Evolutionary conservation across 2,113 vertebrate genomes (phyloP), one percentile per base, ranked within the genome.

Genomic region (Otus sunia): DNA sequence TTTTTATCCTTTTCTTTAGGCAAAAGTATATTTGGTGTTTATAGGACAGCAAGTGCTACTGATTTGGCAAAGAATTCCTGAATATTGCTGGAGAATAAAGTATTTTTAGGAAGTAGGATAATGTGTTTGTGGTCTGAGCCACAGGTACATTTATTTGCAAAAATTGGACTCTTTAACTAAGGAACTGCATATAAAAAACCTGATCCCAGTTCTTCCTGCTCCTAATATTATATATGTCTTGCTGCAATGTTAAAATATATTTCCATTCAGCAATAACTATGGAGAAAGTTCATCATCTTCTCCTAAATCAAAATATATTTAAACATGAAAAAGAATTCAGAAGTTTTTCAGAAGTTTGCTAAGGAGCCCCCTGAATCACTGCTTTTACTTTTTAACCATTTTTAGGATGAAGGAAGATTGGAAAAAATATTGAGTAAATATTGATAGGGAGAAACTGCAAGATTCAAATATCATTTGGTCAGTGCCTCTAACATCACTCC

Each of bases 261-360:
- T 74, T 75, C 37, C 17, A 47, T 68, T 90, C 18, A 77, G 14
- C 34, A 58, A 14, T 76, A 63, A 32, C 11, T 49, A 9, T 79
- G 29, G 29, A 72, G 34, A 66, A 78, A 95, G 20, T 49, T 67
- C 25, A 67, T 30, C 34, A 58, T 45, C 8, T 71, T 55, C 41
- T 49, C 5, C 59, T 45, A 63, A 55, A 15, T 0, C 6, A 5
- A 82, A 92, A 59, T 41, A 12, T 11, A 1, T 21, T 76, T 82
- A 32, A 71, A 64, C 2, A 1, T 30, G 4, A 13, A 9, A 34
- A 11, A 8, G 3, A 19, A 47, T 10, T 23, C 10, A 15, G 7
- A 47, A 67, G 4, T 53, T 90, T 92, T 72, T 15, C 9, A 37
- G 23, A 87, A n/a, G 7, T 37, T 79, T 77, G 15, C 23, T 52